Evolutionary conservation across 2,113 vertebrate genomes (phyloP), one percentile per base, ranked within the genome.

Genomic region (Coracopsis vasa): DNA sequence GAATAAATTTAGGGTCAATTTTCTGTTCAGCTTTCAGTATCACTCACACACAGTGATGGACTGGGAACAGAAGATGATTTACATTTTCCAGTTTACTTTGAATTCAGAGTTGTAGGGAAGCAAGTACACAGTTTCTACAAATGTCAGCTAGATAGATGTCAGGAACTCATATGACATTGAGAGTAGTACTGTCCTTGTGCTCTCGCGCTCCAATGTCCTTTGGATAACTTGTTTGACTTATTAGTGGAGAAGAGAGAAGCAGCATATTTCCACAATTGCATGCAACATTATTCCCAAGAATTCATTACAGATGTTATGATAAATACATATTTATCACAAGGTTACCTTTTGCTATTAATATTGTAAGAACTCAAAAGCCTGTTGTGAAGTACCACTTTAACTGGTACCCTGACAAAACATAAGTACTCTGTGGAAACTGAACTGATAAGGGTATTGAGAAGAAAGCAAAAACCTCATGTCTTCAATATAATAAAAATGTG

Each of bases 241-340:
- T 41, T 25, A 84, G 16, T 11, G 35, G 13, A 85, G 23, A 9
- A 60, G 12, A 60, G 7, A 80, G 8, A 9, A n/a, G 2, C 1
- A 79, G n/a, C 7, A 2, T 10, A 29, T 39, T 3, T 13, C 35
- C 67, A 82, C 6, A 75, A 23, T 25, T 15, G 9, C 8, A 5
- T 58, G 18, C 16, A 53, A 62, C 1, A 82, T 71, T 25, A 72
- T 10, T 75, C 6, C 5, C 41, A 69, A 28, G 19, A 64, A 72
- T 20, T 54, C 23, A 1, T 10, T 4, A 1, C 2, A 7, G 6
- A 67, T 64, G 17, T 64, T 10, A 79, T 5, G 10, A n/a, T 5
- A 82, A 35, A 62, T 20, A 50, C 1, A 3, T 31, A 67, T 15
- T 71, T 64, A 15, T 29, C 41, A 70, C 17, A n/a, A 86, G 7